These are phyloP conservation scores for Raphicerus campestris DNA, from an alignment of 2,113 vertebrate genomes.

Conservation along the genomic window DNA sequence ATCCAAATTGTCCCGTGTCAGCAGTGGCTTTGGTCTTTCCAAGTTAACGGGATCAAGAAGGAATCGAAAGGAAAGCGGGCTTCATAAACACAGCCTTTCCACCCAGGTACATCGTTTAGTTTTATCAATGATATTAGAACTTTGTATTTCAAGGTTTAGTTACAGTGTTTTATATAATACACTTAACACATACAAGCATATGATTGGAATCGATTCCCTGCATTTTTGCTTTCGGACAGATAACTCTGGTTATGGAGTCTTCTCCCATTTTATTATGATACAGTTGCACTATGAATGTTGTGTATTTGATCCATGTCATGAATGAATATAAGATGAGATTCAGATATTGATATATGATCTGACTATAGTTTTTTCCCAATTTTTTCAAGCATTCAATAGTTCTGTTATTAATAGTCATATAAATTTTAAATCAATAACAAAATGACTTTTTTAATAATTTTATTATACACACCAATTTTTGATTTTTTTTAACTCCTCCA, in stretches of 20 bases:
- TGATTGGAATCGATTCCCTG: background rate
- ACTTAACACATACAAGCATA: background rate
- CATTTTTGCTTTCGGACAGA: background rate
- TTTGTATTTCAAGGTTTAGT: background rate
- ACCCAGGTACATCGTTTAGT: constrained; percentile 85
- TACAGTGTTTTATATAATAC: background rate
- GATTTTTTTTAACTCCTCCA: background rate
- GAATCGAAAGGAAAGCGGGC: constrained; percentile 94
- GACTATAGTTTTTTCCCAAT: background rate
- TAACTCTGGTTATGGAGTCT: background rate
- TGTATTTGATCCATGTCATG: background rate
- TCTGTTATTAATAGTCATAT: background rate
- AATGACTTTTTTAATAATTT: background rate
- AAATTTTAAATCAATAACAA: background rate
- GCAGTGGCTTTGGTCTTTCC: constrained; percentile 97
- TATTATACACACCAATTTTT: background rate
- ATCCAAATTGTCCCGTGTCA: constrained; percentile 96
- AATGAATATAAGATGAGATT: background rate
- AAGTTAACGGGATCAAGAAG: constrained; percentile 95
- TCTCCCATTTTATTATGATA: background rate
- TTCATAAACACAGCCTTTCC: constrained; percentile 94
- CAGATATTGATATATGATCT: background rate
- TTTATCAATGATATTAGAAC: background rate
- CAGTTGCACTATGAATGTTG: background rate
- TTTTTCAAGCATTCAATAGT: background rate